Evolutionary conservation across 2,113 vertebrate species (phyloP), one percentile per base, ranked within the genome.

Genomic region (Himantopus leucocephalus): DNA sequence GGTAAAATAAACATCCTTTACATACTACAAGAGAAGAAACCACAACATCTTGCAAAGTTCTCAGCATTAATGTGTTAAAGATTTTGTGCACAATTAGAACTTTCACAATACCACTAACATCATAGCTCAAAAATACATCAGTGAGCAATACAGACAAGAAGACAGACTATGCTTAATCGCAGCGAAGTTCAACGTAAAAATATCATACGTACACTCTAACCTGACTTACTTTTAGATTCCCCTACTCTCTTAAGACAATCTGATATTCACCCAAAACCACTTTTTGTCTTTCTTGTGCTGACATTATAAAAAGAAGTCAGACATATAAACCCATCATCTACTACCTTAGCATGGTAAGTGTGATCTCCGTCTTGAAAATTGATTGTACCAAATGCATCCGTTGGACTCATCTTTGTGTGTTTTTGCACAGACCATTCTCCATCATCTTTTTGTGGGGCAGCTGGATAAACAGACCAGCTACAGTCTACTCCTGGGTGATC

Each of bases 311-410:
- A 71, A 34, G 26, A 60, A 55, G 6, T 66, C 2, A 2, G 23
- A 29, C 14, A 37, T 48, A 56, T 13, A 84, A 82, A 72, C 4
- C 7, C 24, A 71, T 21, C 14, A 34, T 8, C 45, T 79, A 10
- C 88, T 94, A 94, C 99, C 99, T 99, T 99, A 77, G 99, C 99
- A 39, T 99, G 98, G 93, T 99, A 99, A 24, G 98, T 98, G 14
- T 99, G 99, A 66, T 99, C 98, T 73, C 99, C 99, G 85, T 99
- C 99, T 97, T 99, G 98, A 97, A 99, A 99, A 96, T 98, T 99
- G 73, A 99, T 98, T 6, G 98, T 99, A 71, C 99, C 99, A 88
- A 99, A 99, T 10, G 99, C 98, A 62, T 99, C 98, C 4, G 99
- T 99, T 67, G 99, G 98, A 91, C 98, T 99, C 88, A 96, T 97